Percentiles rank a stretch among this genome's conserved stretches.
Conservation (phyloP, 2,797 vertebrate species). For the Martes flavigula region DNA sequence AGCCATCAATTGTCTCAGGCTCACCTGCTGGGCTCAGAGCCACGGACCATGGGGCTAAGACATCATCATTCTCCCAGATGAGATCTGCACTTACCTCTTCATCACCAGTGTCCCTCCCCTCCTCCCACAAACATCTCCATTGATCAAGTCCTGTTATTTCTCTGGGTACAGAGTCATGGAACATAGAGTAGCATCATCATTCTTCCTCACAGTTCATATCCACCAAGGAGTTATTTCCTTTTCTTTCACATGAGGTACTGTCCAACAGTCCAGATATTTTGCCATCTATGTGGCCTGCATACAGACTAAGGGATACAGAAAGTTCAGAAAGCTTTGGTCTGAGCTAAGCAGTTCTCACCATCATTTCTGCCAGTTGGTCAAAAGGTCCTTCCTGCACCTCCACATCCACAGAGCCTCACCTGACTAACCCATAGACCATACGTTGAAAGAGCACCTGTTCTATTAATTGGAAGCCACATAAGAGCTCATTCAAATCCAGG, state of each 20-base stretch:
- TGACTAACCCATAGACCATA: neutral
- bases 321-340: neutral
- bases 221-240: slow-evolving; percentile 79
- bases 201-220: slow-evolving; percentile 76
- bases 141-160: slow-evolving; percentile 82
- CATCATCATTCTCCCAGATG: slow-evolving; percentile 78
- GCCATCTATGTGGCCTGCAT: slow-evolving; percentile 63
- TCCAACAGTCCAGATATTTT: slow-evolving; percentile 19
- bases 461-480: neutral
- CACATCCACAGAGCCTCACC: neutral
- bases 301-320: slow-evolving; percentile 47
- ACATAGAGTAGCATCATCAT: slow-evolving; percentile 75
- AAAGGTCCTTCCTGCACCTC: neutral
- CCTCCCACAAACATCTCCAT: slow-evolving; percentile 73
- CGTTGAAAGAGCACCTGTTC: neutral
- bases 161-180: slow-evolving; percentile 73
- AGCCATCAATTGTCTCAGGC: slow-evolving; percentile 80
- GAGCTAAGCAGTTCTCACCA: neutral
- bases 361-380: neutral
- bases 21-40: slow-evolving; percentile 64
- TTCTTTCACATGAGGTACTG: slow-evolving; percentile 76
- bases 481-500: neutral
- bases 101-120: slow-evolving; percentile 69
- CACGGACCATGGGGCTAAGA: slow-evolving; percentile 55
- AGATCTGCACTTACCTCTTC: slow-evolving; percentile 75